Evolutionary conservation across 2,888 invertebrate species (phyloP).

Genomic region (Drosophila meridionalis): DNA sequence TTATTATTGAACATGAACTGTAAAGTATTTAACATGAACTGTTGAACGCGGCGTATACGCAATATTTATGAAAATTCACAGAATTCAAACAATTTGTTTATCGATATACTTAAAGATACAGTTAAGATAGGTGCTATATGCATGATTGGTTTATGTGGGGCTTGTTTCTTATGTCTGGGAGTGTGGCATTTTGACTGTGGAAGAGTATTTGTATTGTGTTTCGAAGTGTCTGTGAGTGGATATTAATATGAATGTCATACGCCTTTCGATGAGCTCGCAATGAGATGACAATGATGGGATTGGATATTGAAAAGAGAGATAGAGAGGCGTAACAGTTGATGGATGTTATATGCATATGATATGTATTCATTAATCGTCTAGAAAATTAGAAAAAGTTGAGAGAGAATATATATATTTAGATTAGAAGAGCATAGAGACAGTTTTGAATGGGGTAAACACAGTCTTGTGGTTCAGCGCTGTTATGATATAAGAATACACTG

Average conservation of each 20-base stretch:
- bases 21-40: slow-evolving; percentile 22
- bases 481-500: slow-evolving; percentile 47
- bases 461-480: slow-evolving; percentile 24
- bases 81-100: slow-evolving; percentile 15
- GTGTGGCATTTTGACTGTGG: slow-evolving; percentile 58
- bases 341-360: slow-evolving; percentile 70
- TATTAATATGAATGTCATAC: slow-evolving; percentile 36
- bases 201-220: slow-evolving; percentile 27
- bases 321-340: slow-evolving; percentile 63
- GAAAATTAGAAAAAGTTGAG: slow-evolving; percentile 83
- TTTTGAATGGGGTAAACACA: slow-evolving; percentile 37
- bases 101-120: slow-evolving; percentile 26
- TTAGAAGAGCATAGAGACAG: slow-evolving; percentile 81
- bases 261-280: slow-evolving; percentile 63
- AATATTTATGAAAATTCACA: slow-evolving; percentile 33
- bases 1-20: slow-evolving; percentile 17
- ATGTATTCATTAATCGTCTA: slow-evolving; percentile 84
- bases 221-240: slow-evolving; percentile 33
- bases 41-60: slow-evolving; percentile 43
- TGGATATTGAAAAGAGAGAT: slow-evolving; percentile 39
- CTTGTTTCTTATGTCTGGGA: slow-evolving; percentile 27
- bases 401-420: slow-evolving; percentile 79
- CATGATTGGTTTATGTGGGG: slow-evolving; percentile 43
- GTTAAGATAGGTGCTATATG: slow-evolving; percentile 41
- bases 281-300: slow-evolving; percentile 53